Base-by-base conservation (phyloP, 2,888 invertebrate genomes). In the Alloscopus bannaensis region DNA sequence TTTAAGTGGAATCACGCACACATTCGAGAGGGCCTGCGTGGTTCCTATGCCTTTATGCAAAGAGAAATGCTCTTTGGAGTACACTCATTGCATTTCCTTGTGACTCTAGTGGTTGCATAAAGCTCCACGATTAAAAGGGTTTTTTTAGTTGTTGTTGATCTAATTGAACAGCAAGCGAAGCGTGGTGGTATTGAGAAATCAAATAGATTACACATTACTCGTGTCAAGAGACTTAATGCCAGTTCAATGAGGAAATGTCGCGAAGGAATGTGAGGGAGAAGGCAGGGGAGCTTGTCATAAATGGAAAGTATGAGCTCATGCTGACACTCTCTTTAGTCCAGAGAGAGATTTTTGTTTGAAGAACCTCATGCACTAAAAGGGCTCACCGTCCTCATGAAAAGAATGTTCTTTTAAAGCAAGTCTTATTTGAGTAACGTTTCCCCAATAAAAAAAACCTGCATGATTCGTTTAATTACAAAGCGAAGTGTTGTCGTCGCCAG, bases 231-330 rank as follows among this genome's bases (percentile, higher is more conserved):
- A 36, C 13, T 42, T n/a, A 6, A 45, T 31, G 52, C 24, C 52
- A 6, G 52, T 22, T 52, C 45, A 71, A 71, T 50, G 36, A 71
- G 71, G 71, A 71, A 71, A 47, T 59, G 36, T 66, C 52, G n/a
- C 20, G 65, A 28, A 3, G 18, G n/a, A 59, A 29, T 65, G 26
- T n/a, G 42, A 50, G 69, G 31, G 42, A 40, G n/a, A n/a, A 57
- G 69, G 57, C 28, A 57, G 42, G 20, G 26, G 70, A 22, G 29
- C 22, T 59, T 29, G 42, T 57, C n/a, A 45, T 45, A 3, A 68
- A 68, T 68, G 55, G 66, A 45, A 68, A 55, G 57, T 68, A 68
- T 68, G 52, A 55, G 31, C 24, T 55, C 45, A 59, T 47, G 47
- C 70, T 70, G 47, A 70, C 59, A 59, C 36, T 55, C 36, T 36